These are phyloP conservation scores for Danio aesculapii DNA, from an alignment of 2,797 vertebrate species.

Conservation along the genomic window DNA sequence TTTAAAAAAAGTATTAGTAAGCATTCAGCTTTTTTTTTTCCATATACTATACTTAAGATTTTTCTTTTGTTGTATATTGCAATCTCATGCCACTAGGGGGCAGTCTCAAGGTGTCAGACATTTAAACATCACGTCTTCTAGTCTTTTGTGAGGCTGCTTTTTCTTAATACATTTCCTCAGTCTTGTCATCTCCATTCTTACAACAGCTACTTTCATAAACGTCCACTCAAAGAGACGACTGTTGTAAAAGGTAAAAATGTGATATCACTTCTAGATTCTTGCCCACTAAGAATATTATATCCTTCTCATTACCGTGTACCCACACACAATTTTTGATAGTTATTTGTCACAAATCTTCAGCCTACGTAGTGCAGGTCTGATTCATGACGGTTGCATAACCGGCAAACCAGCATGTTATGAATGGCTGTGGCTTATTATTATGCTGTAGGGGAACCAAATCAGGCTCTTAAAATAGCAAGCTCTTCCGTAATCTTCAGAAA, in stretches of 20 bases:
- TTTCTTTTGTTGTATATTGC: not conserved
- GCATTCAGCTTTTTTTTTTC: not conserved
- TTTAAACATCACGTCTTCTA: not conserved
- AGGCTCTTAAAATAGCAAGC: slow-evolving; percentile 29
- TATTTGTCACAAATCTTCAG: slow-evolving; percentile 41
- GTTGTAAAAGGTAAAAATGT: not conserved
- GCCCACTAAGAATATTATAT: not conserved
- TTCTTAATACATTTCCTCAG: slow-evolving; percentile 27
- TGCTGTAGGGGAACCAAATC: slow-evolving; percentile 41
- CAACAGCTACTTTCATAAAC: slow-evolving; percentile 13
- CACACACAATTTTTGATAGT: slow-evolving; percentile 26
- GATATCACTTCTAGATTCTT: not conserved
- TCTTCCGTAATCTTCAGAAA: slow-evolving; percentile 26
- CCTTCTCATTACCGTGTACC: slow-evolving; percentile 22
- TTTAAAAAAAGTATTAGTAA: not conserved
- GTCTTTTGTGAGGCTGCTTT: not conserved
- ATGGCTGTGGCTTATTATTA: slow-evolving; percentile 36
- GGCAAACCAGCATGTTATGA: slow-evolving; percentile 39
- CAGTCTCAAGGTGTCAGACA: slow-evolving; percentile 38
- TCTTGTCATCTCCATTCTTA: slow-evolving; percentile 17
- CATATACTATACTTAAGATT: not conserved
- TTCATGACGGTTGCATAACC: slow-evolving; percentile 41
- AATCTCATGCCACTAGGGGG: slow-evolving; percentile 48
- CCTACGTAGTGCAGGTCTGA: slow-evolving; percentile 45
- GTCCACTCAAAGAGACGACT: slow-evolving; percentile 24